Base-by-base conservation (phyloP, 2,113 vertebrate species). In the Sterrhoptilus dennistouni region DNA sequence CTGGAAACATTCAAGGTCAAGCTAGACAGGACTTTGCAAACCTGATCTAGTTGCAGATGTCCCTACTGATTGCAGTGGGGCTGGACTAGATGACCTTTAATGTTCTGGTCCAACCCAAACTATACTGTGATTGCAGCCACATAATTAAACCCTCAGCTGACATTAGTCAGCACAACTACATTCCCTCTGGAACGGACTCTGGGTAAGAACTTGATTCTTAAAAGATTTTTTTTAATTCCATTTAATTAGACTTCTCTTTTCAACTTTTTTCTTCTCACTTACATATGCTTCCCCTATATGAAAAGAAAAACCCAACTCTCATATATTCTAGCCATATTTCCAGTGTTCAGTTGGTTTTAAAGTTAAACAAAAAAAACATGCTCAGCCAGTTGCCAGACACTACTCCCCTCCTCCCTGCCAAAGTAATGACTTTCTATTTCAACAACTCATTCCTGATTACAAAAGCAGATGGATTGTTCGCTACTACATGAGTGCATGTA, bases 381-480 rank as follows among this genome's bases (percentile, higher is more conserved):
- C 82, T 92, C 50, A 82, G n/a, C 29, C 45, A 76, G n/a, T 93
- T 79, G 76, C 42, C 21, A 95, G 75, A 64, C 38, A 8, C 31
- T 89, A 14, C n/a, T 83, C 14, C 18, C 33, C 21, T 79, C 31
- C 59, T 66, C 25, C 22, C 21, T 33, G 8, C 29, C 36, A 33
- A 69, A 87, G 49, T 29, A 91, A 94, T 64, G 54, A 88, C 66
- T 95, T 94, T 83, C 80, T 83, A 47, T 79, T 93, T 93, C 90
- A 93, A 20, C 40, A 78, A 3, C 88, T 63, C 76, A 36, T 87
- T 94, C 47, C 59, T 78, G 59, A 70, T 49, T 91, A 78, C 54
- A 87, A 87, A 95, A 71, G 19, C 83, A 95, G 90, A 94, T 24
- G 44, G 70, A 90, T 94, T 92, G 50, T 70, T 94, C 52, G 87